Evolutionary conservation across 2,797 vertebrate species (phyloP).

Genomic region (Lutjanus campechanus): DNA sequence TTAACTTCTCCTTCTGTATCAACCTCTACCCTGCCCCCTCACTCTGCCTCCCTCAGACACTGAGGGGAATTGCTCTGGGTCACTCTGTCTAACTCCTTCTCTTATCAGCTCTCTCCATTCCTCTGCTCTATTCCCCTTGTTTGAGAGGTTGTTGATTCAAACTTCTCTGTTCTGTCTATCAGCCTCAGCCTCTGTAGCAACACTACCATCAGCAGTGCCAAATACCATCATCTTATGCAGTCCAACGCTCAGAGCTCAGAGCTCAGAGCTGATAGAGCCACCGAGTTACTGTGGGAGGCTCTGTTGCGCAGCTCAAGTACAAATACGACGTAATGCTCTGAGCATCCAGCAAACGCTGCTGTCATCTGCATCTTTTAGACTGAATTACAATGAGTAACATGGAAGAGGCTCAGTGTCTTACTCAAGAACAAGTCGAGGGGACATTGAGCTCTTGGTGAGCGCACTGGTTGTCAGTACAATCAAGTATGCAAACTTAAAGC

Average conservation of each 20-base stretch:
- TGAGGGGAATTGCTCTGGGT: slow-evolving; percentile 67
- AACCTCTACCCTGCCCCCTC: slow-evolving; percentile 44
- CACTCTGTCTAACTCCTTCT: slow-evolving; percentile 61
- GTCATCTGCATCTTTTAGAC: slow-evolving; percentile 46
- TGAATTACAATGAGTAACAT: slow-evolving; percentile 30
- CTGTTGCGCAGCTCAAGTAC: slow-evolving; percentile 21
- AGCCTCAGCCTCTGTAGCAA: slow-evolving; percentile 18
- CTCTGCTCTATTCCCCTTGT: slow-evolving; percentile 53
- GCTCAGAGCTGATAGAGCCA: slow-evolving; percentile 43
- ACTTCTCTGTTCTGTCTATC: slow-evolving; percentile 48
- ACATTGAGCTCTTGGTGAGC: not conserved
- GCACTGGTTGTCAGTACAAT: not conserved
- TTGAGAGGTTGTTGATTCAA: slow-evolving; percentile 48
- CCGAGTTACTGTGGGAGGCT: slow-evolving; percentile 34
- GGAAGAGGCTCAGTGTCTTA: slow-evolving; percentile 15
- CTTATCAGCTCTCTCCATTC: slow-evolving; percentile 75
- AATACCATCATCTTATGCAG: slow-evolving; percentile 29
- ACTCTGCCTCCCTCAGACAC: slow-evolving; percentile 44
- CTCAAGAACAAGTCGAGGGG: slow-evolving; percentile 5
- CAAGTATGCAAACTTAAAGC: slow-evolving; percentile 11
- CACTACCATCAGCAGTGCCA: slow-evolving; percentile 52
- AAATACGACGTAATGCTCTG: slow-evolving; percentile 63
- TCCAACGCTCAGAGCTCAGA: slow-evolving; percentile 1
- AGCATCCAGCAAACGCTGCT: slow-evolving; percentile 33
- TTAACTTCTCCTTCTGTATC: slow-evolving; percentile 52